These are phyloP conservation scores for Bos taurus DNA, from an alignment of 2,113 vertebrate species.

Conservation along the genomic window DNA sequence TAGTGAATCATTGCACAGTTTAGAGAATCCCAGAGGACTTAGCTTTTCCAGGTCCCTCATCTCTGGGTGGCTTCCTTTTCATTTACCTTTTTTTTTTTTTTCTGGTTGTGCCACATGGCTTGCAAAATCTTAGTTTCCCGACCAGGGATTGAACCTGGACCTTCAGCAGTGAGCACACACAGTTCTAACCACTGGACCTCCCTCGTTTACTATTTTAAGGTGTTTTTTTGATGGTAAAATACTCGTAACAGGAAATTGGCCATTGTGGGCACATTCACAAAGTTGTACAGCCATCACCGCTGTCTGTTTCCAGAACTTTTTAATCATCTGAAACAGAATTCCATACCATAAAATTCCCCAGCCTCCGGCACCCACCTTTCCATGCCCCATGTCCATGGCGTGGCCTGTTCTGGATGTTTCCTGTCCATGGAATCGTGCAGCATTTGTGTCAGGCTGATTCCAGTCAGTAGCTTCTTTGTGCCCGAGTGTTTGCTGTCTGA, in stretches of 20 bases:
- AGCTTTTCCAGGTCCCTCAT: not conserved
- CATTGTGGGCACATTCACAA: not conserved
- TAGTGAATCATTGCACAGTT: not conserved
- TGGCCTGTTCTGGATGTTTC: not conserved
- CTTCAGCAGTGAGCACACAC: not conserved
- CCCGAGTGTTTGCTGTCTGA: not conserved
- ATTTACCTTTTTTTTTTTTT: not conserved
- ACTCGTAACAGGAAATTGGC: not conserved
- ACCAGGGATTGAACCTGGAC: not conserved
- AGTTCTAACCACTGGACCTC: not conserved
- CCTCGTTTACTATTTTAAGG: not conserved
- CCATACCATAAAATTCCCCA: accelerated
- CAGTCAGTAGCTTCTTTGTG: not conserved
- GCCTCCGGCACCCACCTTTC: not conserved
- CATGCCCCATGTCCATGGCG: accelerated
- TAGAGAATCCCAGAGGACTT: not conserved
- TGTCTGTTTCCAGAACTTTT: not conserved
- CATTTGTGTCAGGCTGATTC: not conserved
- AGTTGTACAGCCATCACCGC: not conserved
- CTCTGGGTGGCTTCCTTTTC: not conserved
- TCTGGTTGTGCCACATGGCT: not conserved
- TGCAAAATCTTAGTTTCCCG: not conserved
- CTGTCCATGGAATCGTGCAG: not conserved
- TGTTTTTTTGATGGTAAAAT: not conserved
- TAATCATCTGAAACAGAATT: not conserved